A percentile compares a stretch with the other conserved stretches of the same genome.
Evolutionary conservation across 1,140 invertebrate species (phyloP).

Genomic region (Pseudomyrmex concolor): DNA sequence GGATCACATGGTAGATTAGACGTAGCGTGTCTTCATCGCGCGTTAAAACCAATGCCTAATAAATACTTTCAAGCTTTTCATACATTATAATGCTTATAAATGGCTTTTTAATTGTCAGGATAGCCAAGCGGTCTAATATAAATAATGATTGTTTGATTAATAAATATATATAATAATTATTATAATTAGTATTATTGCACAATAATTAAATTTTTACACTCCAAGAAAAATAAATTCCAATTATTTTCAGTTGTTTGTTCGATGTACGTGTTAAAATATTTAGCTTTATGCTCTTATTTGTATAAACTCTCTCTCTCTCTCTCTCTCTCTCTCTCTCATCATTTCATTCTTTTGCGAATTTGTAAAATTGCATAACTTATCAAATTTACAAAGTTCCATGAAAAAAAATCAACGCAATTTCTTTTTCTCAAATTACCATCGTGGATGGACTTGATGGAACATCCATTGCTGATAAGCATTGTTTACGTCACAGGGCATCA

Average conservation of each 20-base stretch:
- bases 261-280: conserved; percentile 3
- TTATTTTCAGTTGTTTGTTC: conserved; percentile 15
- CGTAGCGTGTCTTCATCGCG: no score
- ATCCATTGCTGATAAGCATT: conserved; percentile 96
- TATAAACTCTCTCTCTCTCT: neutral
- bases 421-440: conserved; percentile 85
- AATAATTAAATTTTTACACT: neutral
- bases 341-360: no score
- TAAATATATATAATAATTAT: no score
- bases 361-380: neutral
- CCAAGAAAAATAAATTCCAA: neutral
- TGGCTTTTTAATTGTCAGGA: no score
- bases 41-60: no score
- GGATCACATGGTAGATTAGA: no score
- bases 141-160: no score
- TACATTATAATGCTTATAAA: no score
- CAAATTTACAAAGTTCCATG: neutral
- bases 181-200: no score
- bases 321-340: no score
- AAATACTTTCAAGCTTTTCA: no score
- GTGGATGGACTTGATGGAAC: conserved; percentile 91
- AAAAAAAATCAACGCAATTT: neutral
- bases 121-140: no score
- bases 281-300: conserved; percentile 7
- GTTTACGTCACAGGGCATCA: conserved; percentile 92